Evolutionary conservation across 1,140 invertebrate genomes (phyloP), one percentile per base, ranked within the genome.

Genomic region (Geopemphigus sp.): DNA sequence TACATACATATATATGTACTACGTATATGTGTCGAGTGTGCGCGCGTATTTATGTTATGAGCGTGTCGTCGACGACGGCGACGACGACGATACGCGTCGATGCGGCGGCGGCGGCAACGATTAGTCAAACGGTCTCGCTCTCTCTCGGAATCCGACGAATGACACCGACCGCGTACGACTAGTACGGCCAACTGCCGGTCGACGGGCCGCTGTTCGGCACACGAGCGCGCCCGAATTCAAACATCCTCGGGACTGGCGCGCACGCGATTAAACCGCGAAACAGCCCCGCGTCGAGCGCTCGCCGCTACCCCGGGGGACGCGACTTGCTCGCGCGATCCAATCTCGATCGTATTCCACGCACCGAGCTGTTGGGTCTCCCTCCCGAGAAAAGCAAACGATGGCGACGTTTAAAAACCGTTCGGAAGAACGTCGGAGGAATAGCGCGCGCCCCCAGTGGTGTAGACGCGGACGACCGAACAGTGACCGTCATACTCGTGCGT

Each of bases 191-290:
- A 0, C 39, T 78, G 74, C 54, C 57, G 74, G 22, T 15, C 56
- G 74, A 78, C 74, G 32, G 2, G 56, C 22, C 54, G 73, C 73
- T 76, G 73, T 76, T 76, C 73, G 54, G 54, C 54, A 8, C 15
- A 1, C 73, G 54, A 76, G 73, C 74, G 32, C 57, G 74, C 74
- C 39, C 56, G 22, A 61, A 63, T 78, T 61, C 74, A 29, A 78
- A 22, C 19, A 39, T 14, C 32, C n/a, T 11, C 32, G 32, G 1
- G 5, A 47, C 12, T 22, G 19, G 0, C 19, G 0, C 17, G 0
- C 1, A 8, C 19, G 5, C 5, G 29, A 1, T 17, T 8, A 0
- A 29, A 4, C 1, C 29, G 29, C 29, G 10, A 1, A 26, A 24
- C 32, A 39, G 0, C 12, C 12, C 4, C 0, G 6, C 11, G 22